Evolutionary conservation across 2,797 vertebrate genomes (phyloP).

Genomic region (Varecia variegata): DNA sequence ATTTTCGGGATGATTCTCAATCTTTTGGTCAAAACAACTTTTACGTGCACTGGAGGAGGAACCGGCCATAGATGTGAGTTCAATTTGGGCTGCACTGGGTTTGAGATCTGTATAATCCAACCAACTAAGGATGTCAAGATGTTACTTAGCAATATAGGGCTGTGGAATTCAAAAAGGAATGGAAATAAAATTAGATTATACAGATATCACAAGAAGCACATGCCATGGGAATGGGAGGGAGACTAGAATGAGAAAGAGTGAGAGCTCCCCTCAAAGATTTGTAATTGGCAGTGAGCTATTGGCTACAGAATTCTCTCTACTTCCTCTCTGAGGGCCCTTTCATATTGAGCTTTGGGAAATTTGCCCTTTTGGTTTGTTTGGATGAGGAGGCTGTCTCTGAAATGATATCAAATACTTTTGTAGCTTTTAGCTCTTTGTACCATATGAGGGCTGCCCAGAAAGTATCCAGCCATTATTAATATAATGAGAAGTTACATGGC

Average conservation of each 20-base stretch:
- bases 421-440: neutral
- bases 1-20: neutral
- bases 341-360: neutral
- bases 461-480: too few species aligned
- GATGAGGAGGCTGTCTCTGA: neutral
- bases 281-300: neutral
- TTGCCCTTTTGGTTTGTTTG: neutral
- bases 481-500: too few species aligned
- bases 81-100: neutral
- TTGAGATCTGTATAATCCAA: neutral
- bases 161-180: neutral
- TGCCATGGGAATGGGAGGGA: neutral
- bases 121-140: neutral
- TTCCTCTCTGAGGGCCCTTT: neutral
- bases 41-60: neutral
- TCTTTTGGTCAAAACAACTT: neutral
- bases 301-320: neutral
- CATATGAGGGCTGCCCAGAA: too few species aligned
- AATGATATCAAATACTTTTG: neutral
- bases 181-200: neutral
- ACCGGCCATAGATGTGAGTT: neutral
- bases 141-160: neutral
- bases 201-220: neutral
- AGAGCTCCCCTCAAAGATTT: neutral
- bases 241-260: neutral